phyloP scores from a whole-genome alignment of 2,113 vertebrate species.

The Sander lucioperca region DNA sequence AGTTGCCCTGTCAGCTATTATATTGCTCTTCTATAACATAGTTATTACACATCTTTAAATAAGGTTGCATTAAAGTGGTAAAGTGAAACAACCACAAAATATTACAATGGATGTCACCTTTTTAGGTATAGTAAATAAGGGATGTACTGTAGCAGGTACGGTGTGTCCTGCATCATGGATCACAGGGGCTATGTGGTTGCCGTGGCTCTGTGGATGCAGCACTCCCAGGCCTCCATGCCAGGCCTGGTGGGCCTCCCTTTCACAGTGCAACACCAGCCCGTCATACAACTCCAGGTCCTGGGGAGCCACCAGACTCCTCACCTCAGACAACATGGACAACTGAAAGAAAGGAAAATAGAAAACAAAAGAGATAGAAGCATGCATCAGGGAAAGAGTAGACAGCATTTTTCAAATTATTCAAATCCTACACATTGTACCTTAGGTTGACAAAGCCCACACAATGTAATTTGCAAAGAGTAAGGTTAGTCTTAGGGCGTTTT shows the following conservation, averaged over 20 bases:
- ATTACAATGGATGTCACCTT: background rate
- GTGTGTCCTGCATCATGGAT: conserved; percentile 22
- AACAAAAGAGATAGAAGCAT: background rate
- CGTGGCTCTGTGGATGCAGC: conserved; percentile 44
- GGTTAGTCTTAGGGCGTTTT: background rate
- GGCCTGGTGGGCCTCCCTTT: conserved; percentile 91
- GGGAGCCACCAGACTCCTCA: conserved; percentile 86
- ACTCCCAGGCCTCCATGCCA: conserved; percentile 82
- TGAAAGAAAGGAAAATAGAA: conserved; percentile 54
- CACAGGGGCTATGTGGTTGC: background rate
- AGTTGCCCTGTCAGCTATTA: background rate
- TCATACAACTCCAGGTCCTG: conserved; percentile 93
- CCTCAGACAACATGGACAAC: conserved; percentile 93
- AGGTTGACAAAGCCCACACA: background rate
- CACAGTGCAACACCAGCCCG: conserved; percentile 89
- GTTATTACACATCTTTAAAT: background rate
- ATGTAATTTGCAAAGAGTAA: background rate
- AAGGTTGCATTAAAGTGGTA: background rate
- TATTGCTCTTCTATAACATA: background rate
- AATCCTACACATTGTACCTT: background rate
- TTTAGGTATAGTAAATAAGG: background rate
- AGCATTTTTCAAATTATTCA: background rate
- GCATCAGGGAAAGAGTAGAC: background rate
- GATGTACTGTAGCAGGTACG: conserved; percentile 41
- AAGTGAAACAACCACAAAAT: background rate